phyloP scores from a whole-genome alignment of 2,888 invertebrate species.

The Eurytoma adleriae region DNA sequence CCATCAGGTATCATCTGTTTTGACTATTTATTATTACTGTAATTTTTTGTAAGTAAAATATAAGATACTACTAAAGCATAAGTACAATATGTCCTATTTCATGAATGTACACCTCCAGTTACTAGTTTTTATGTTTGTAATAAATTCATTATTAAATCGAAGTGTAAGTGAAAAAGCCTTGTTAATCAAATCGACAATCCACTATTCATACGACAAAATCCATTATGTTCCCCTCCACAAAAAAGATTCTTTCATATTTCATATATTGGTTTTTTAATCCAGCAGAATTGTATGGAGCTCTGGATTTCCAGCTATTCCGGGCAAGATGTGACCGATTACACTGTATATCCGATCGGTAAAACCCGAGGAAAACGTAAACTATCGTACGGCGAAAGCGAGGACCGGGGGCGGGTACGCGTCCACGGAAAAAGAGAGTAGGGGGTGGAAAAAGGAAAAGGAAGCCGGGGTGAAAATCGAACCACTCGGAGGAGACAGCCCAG shows the following conservation, averaged over 20 bases:
- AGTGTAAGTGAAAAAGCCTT: background rate
- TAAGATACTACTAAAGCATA: conserved; percentile 9
- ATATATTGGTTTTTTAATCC: no score
- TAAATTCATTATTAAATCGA: conserved; percentile 45
- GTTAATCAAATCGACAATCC: no score
- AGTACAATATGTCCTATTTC: conserved; percentile 17
- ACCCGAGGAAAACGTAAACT: no score
- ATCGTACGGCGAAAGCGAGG: no score
- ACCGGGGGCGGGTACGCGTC: background rate
- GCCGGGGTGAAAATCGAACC: conserved; percentile 29
- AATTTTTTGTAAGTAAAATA: conserved; percentile 35
- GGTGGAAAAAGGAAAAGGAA: background rate
- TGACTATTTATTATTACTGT: conserved; percentile 35
- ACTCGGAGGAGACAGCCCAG: conserved; percentile 3
- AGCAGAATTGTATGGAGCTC: no score
- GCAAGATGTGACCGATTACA: no score
- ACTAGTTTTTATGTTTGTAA: conserved; percentile 52
- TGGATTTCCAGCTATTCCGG: no score
- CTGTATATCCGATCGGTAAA: no score
- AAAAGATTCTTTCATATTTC: no score
- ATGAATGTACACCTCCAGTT: conserved; percentile 12
- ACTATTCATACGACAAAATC: no score
- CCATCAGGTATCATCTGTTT: conserved; percentile 18
- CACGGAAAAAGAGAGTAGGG: background rate
- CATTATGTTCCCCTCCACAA: no score